phyloP scores from a whole-genome alignment of 2,113 vertebrate genomes.

The Datnioides undecimradiatus region DNA sequence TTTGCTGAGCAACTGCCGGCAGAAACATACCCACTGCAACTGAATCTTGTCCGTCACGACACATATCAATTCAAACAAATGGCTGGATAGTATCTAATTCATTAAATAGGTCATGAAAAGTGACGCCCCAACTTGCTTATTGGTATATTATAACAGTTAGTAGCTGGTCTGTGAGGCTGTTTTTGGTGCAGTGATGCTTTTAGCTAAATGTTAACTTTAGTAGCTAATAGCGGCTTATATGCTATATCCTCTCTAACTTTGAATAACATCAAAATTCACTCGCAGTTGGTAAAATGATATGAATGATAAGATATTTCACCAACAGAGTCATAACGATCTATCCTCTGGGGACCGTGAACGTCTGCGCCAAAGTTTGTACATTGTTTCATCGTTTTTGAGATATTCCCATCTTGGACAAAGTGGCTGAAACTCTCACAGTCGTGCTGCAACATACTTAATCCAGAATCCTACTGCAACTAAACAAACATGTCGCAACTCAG shows the following conservation, averaged over 20 bases:
- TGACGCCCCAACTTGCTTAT: no score
- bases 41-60: no score
- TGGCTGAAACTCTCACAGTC: background rate
- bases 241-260: background rate
- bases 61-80: no score
- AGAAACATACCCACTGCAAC: no score
- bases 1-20: no score
- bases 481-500: background rate
- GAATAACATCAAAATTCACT: background rate
- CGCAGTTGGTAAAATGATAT: background rate
- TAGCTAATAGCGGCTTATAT: background rate
- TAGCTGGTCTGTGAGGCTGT: no score
- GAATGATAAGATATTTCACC: background rate
- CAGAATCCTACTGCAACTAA: background rate
- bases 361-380: background rate
- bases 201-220: background rate
- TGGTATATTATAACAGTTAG: no score
- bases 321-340: background rate
- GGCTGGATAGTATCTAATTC: no score
- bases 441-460: background rate
- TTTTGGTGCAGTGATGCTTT: background rate
- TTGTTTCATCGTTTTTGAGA: background rate
- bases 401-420: background rate
- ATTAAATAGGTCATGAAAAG: no score
- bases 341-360: background rate